Conservation (phyloP, 2,888 invertebrate species). For the Cosmorhoe ocellata region DNA sequence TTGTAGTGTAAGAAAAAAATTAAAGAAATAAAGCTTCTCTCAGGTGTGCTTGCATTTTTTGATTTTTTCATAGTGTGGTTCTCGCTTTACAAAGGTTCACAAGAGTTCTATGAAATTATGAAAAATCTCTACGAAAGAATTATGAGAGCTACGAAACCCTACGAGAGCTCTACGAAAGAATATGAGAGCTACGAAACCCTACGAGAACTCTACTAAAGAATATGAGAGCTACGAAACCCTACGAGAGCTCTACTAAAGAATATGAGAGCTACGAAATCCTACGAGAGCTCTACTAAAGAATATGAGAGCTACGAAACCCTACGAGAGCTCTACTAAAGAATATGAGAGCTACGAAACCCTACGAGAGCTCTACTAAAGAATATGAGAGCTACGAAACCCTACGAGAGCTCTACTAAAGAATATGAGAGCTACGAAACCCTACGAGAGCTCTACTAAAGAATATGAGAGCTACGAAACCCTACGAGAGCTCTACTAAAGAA, state of each 20-base stretch:
- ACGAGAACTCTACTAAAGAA: not conserved
- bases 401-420: too few species aligned
- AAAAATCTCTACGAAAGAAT: not conserved
- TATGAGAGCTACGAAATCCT: not conserved
- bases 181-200: not conserved
- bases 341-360: not conserved
- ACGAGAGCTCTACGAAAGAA: not conserved
- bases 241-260: not conserved
- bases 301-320: not conserved
- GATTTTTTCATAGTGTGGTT: too few species aligned
- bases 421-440: too few species aligned
- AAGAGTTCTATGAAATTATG: not conserved
- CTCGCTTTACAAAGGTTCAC: not conserved
- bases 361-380: conserved; percentile 3
- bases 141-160: not conserved
- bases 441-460: too few species aligned
- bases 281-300: not conserved
- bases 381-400: too few species aligned
- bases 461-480: too few species aligned
- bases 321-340: not conserved
- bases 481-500: too few species aligned
- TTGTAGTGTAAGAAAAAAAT: too few species aligned
- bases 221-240: not conserved
- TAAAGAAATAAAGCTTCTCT: too few species aligned
- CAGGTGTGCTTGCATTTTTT: too few species aligned